Evolutionary conservation across 92 coral and sea anemone genomes (phyloP), one percentile per base, ranked within the genome.

Genomic region (Phymanthus crucifer): DNA sequence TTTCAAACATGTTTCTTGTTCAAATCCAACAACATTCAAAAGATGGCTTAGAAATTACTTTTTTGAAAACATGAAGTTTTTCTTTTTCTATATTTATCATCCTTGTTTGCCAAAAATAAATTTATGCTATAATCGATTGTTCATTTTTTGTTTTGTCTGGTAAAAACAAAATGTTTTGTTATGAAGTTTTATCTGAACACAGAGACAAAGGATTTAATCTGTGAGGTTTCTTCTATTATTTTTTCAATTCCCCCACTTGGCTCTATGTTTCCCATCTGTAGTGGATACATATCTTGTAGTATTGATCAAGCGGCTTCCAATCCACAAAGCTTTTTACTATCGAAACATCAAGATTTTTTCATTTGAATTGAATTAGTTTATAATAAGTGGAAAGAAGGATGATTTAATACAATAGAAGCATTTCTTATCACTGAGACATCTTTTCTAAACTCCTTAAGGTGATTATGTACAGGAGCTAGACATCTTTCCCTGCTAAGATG

Each of bases 401-500:
- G 27, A 19, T n/a, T n/a, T 24, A 21, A 54, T 61, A 61, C 35
- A 61, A 27, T 27, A 29, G 17, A 61, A 61, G 68, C 68, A 26
- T 61, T 61, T 61, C 68, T 61, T 61, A 61, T 61, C 34, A 29
- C 8, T 6, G 11, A 61, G 29, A 24, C 17, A 61, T 61, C 68
- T 61, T 61, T 18, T 27, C 16, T 61, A 27, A 61, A 61, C 68
- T 34, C 64, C 17, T 61, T 61, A 61, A 61, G 68, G 68, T 61
- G 68, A 61, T 61, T 61, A 61, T 61, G 16, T 27, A n/a, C 36
- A 8, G 68, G 32, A 27, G 33, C 68, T 27, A 61, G 68, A 61
- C 68, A 61, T 61, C 48, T 43, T 43, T 43, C 13, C 48, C 18
- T 5, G 48, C 10, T 43, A 43, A 2, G 14, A 1, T 10, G 48